A percentile compares a stretch with the other conserved stretches of the same genome.
These are phyloP conservation scores for Whitmania pigra DNA, from an alignment of 1,140 invertebrate genomes.

Conservation along the genomic window DNA sequence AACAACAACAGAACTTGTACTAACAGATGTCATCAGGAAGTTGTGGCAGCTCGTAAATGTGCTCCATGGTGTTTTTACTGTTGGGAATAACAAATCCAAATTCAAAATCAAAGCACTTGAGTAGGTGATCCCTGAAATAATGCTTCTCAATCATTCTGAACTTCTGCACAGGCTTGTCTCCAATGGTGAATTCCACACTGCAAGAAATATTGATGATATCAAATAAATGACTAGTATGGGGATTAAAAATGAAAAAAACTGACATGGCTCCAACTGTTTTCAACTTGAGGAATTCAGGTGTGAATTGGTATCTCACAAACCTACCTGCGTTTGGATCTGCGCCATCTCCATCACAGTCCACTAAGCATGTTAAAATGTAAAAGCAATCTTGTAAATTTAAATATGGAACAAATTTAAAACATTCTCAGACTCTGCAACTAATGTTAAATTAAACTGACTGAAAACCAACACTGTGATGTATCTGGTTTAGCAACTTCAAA, in stretches of 20 bases:
- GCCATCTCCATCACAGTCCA: conserved; percentile 41
- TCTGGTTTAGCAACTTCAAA: conserved; percentile 91
- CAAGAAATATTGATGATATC: neutral
- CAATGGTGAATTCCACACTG: conserved; percentile 91
- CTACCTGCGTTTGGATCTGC: conserved; percentile 73
- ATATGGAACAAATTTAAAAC: neutral
- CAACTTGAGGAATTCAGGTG: conserved; percentile 79
- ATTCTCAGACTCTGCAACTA: neutral
- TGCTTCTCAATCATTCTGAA: conserved; percentile 98
- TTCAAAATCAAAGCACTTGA: conserved; percentile 99
- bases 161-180: conserved; percentile 74
- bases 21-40: conserved; percentile 72
- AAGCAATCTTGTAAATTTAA: conserved; percentile 10
- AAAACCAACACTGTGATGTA: conserved; percentile 32
- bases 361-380: conserved; percentile 16
- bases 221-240: neutral
- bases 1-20: conserved; percentile 27
- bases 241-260: conserved; percentile 36
- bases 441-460: conserved; percentile 7
- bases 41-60: conserved; percentile 95
- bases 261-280: conserved; percentile 91
- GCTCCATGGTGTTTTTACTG: conserved; percentile 92
- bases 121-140: conserved; percentile 78
- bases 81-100: conserved; percentile 98
- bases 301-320: conserved; percentile 94